These are phyloP conservation scores for Sebastes nivosus DNA, from an alignment of 2,797 vertebrate species.

Conservation along the genomic window DNA sequence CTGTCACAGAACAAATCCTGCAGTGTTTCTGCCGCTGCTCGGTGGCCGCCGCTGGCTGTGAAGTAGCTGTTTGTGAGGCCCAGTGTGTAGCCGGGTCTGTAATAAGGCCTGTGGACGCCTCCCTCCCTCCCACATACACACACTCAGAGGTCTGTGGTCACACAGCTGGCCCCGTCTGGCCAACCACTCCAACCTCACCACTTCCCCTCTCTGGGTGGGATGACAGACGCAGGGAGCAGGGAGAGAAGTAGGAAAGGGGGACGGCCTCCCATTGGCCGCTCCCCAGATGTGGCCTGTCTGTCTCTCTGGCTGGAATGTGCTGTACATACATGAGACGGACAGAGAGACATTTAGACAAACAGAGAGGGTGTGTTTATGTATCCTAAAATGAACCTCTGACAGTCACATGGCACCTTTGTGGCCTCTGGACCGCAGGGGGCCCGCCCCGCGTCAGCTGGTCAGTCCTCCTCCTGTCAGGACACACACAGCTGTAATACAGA, in stretches of 20 bases:
- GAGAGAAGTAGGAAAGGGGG: constrained; percentile 57
- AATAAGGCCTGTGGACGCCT: constrained; percentile 78
- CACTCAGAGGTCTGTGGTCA: constrained; percentile 81
- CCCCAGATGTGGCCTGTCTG: constrained; percentile 70
- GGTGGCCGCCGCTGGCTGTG: constrained; percentile 70
- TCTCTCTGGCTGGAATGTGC: constrained; percentile 61
- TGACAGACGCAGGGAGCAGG: constrained; percentile 67
- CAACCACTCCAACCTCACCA: constrained; percentile 82
- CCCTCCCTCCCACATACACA: constrained; percentile 69
- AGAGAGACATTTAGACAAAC: constrained; percentile 59
- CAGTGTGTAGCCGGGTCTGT: constrained; percentile 75
- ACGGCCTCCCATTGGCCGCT: constrained; percentile 54
- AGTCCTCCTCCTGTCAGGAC: constrained; percentile 33
- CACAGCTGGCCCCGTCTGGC: constrained; percentile 80
- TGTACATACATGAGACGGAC: constrained; percentile 64
- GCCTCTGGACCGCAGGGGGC: constrained; percentile 52
- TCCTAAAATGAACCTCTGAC: constrained; percentile 72
- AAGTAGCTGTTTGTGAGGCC: constrained; percentile 80
- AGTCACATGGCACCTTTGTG: constrained; percentile 66
- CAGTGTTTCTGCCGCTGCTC: constrained; percentile 55
- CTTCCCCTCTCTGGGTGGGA: constrained; percentile 86
- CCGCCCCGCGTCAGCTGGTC: constrained; percentile 46
- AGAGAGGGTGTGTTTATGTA: constrained; percentile 73
- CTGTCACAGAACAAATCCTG: constrained; percentile 54
- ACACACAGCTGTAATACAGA: constrained; percentile 53